Evolutionary conservation across 2,888 invertebrate genomes (phyloP).

Genomic region (Chesias legatella): DNA sequence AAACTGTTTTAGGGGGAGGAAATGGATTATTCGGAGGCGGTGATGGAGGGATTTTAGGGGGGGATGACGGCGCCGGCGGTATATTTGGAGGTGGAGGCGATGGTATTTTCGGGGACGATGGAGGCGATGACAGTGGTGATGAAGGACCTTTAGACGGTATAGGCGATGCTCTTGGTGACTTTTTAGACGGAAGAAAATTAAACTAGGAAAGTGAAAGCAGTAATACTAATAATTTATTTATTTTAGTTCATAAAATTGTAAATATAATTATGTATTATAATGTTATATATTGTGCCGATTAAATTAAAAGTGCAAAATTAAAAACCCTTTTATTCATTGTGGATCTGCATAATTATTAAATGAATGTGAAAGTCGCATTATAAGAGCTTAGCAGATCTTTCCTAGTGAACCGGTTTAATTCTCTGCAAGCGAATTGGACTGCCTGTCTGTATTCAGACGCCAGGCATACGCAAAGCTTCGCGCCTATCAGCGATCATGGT

Average conservation of each 20-base stretch:
- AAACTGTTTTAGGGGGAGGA: conserved; percentile 38
- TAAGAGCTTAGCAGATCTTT: conserved; percentile 44
- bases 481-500: conserved; percentile 31
- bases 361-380: conserved; percentile 56
- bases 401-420: conserved; percentile 63
- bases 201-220: conserved; percentile 12
- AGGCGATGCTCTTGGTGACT: conserved; percentile 65
- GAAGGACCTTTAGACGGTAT: conserved; percentile 61
- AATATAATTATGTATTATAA: not conserved
- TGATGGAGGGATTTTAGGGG: conserved; percentile 26
- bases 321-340: not conserved
- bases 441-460: conserved; percentile 53
- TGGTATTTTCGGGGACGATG: conserved; percentile 26
- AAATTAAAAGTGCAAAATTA: too few relatives aligned
- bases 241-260: conserved; percentile 11
- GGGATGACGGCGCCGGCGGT: conserved; percentile 22
- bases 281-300: too few relatives aligned
- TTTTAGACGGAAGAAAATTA: conserved; percentile 49
- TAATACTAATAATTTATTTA: conserved; percentile 23
- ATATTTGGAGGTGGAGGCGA: conserved; percentile 27
- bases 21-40: conserved; percentile 31
- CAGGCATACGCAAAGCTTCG: conserved; percentile 49
- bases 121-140: conserved; percentile 33
- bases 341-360: conserved; percentile 8
- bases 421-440: conserved; percentile 57